Conservation (phyloP, 2,888 invertebrate genomes). For the Nycteola revayana region DNA sequence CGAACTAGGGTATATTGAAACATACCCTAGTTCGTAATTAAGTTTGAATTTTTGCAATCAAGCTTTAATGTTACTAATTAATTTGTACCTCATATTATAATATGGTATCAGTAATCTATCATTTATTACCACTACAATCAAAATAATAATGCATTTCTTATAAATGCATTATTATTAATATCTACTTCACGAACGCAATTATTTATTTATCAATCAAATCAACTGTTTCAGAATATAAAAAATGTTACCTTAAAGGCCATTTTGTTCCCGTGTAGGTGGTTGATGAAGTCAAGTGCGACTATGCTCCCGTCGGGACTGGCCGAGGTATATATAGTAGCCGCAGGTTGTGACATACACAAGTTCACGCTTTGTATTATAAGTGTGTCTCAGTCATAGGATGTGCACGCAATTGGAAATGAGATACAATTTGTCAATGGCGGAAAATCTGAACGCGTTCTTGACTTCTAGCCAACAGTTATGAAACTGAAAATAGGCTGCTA, state of each 20-base stretch:
- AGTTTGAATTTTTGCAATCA: no score
- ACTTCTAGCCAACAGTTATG: slow-evolving; percentile 69
- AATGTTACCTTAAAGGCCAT: slow-evolving; percentile 72
- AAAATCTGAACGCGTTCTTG: slow-evolving; percentile 68
- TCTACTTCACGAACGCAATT: no score
- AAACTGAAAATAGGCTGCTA: slow-evolving; percentile 30
- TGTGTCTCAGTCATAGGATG: slow-evolving; percentile 66
- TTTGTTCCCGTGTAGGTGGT: slow-evolving; percentile 53
- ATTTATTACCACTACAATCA: no score
- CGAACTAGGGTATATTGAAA: no score
- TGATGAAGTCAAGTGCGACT: slow-evolving; percentile 61
- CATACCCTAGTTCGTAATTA: no score
- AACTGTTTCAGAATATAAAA: no score
- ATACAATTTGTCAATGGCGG: slow-evolving; percentile 72
- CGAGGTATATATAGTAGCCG: slow-evolving; percentile 64
- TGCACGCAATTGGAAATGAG: slow-evolving; percentile 77
- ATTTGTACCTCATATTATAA: no score
- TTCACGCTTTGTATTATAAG: slow-evolving; percentile 69
- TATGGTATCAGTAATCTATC: no score
- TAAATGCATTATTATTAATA: no score
- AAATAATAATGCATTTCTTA: no score
- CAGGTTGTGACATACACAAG: slow-evolving; percentile 70
- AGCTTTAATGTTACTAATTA: no score
- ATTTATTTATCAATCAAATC: no score
- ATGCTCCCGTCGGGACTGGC: slow-evolving; percentile 55